phyloP scores from a whole-genome alignment of 2,113 vertebrate species.

The Xenopus laevis region DNA sequence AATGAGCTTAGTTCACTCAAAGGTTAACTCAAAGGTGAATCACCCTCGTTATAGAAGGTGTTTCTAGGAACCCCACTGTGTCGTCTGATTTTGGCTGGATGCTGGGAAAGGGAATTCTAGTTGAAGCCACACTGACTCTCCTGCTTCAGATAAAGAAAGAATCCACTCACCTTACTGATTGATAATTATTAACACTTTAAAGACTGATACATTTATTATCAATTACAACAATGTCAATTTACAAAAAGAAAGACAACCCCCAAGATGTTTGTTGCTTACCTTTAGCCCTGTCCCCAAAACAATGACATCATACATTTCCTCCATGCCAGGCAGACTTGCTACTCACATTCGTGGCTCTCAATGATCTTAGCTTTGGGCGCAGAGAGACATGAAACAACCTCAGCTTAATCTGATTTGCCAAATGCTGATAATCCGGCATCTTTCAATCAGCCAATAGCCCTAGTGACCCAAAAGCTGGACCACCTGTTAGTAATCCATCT shows the following conservation, averaged over 20 bases:
- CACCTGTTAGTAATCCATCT: constrained; percentile 2
- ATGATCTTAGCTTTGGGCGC: background rate
- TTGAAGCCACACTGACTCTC: no score
- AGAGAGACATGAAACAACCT: background rate
- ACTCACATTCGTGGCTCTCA: background rate
- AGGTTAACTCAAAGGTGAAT: no score
- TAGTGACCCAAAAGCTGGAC: constrained; percentile 34
- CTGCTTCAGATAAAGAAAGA: background rate
- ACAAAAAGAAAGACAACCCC: background rate
- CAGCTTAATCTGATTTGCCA: constrained; percentile 31
- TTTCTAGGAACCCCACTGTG: no score
- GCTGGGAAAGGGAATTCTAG: no score
- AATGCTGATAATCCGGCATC: constrained; percentile 19
- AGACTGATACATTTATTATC: background rate
- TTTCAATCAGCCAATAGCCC: constrained; percentile 24
- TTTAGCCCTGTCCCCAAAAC: constrained; percentile 88
- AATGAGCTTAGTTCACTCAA: no score
- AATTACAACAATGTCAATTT: background rate
- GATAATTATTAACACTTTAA: no score
- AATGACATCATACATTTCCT: constrained; percentile 93
- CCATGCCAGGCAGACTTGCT: constrained; percentile 61
- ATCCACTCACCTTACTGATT: background rate
- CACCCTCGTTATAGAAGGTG: no score
- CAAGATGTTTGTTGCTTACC: constrained; percentile 63
- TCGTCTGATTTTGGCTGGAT: no score